Conservation (phyloP, 2,113 vertebrate species). For the Meriones unguiculatus region DNA sequence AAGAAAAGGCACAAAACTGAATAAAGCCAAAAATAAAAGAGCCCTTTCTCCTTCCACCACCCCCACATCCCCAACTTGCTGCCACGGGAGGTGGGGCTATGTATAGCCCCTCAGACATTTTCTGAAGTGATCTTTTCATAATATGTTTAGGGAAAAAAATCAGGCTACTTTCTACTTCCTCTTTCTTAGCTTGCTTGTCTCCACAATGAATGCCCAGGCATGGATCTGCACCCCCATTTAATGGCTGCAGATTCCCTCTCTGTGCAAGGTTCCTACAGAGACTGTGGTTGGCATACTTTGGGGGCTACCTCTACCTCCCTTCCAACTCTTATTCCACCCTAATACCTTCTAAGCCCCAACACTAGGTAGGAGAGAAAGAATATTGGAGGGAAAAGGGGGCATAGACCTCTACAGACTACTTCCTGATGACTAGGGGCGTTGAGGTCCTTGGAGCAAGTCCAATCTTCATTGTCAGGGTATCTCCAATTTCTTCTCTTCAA, state of each 20-base stretch:
- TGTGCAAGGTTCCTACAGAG: background rate
- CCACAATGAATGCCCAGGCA: background rate
- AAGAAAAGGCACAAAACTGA: conserved; percentile 37
- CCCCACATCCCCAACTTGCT: background rate
- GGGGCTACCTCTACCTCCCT: no score
- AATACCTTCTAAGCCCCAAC: no score
- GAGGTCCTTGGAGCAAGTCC: no score
- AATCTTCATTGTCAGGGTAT: no score
- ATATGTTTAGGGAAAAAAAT: background rate
- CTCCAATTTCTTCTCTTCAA: no score
- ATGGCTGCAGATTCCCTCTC: background rate
- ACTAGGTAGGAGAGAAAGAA: no score
- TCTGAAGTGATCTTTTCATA: conserved; percentile 10
- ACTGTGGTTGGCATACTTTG: no score
- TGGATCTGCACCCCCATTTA: background rate
- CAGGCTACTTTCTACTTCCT: conserved; percentile 1
- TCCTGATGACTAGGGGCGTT: no score
- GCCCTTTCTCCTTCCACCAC: background rate
- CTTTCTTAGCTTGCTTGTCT: background rate
- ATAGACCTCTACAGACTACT: no score
- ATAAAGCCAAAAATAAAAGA: conserved; percentile 41
- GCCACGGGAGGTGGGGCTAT: background rate
- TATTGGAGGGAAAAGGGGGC: no score
- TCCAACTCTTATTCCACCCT: no score
- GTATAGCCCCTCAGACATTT: background rate